Base-by-base conservation (phyloP, 1,140 invertebrate species). In the Bombus breviceps region DNA sequence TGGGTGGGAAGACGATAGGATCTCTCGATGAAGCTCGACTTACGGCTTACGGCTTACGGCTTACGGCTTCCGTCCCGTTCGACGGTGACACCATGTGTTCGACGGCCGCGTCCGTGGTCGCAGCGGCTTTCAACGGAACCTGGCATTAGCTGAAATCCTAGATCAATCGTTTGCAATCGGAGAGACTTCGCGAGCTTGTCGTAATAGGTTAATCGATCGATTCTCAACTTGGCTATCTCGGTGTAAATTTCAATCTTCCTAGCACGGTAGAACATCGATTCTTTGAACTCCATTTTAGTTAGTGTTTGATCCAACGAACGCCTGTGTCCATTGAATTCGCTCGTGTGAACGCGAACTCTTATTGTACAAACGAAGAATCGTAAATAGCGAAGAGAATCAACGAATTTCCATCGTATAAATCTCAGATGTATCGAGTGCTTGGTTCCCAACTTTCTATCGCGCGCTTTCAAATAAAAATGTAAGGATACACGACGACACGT, bases 1-100 rank as follows among this genome's bases (percentile, higher is more conserved):
- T 90, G 83, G 89, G 89, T 77, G 86, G 84, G 57, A 84, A 84
- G 86, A 83, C 88, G 89, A 90, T 90, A 90, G 89, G 79, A 90
- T 89, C 88, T 85, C 73, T 10, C 34, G 59, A 39, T 25, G 62
- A 86, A 82, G 89, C 90, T 90, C 86, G 81, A 90, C 88, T 90
- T 88, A 90, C 88, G 59, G 88, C 89, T 90, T 53, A 53, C 47
- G 47, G 47, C 47, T 47, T 47, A 47, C 47, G 47, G 47, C 47
- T 53, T 53, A 53, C 47, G 47, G 47, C 47, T 53, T 90, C 89
- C 83, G 89, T 90, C 81, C 43, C 75, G 66, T 81, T 59, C 86
- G 76, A 89, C 83, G 32, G 53, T 22, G 28, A 85, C 76, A 28
- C 69, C 87, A 68, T 82, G 74, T 86, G 81, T 71, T 80, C 47